phyloP scores from a whole-genome alignment of 2,888 invertebrate species.

The Aethes cnicana region DNA sequence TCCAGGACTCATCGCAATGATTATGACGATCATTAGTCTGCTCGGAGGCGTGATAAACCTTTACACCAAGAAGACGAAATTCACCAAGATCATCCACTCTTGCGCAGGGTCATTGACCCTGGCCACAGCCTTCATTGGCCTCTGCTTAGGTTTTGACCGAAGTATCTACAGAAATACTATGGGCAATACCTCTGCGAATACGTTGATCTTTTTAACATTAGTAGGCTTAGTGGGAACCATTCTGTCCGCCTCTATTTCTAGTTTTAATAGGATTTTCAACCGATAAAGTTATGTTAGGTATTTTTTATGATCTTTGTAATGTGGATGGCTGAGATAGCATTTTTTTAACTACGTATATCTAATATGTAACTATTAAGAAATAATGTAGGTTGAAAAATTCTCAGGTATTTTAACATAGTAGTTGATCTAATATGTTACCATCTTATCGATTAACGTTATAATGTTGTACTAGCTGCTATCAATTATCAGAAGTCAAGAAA shows the following conservation, averaged over 20 bases:
- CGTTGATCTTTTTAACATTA: conserved; percentile 46
- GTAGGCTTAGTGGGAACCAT: conserved; percentile 50
- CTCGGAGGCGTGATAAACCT: conserved; percentile 52
- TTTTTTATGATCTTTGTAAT: too few species aligned
- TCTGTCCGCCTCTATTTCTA: conserved; percentile 37
- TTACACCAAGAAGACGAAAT: conserved; percentile 32
- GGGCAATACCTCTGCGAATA: conserved; percentile 40
- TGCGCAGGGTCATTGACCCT: conserved; percentile 47
- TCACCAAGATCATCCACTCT: conserved; percentile 44
- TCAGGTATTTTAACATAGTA: too few species aligned
- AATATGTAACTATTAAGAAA: too few species aligned
- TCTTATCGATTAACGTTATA: too few species aligned
- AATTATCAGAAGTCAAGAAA: too few species aligned
- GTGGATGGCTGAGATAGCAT: too few species aligned
- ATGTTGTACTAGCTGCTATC: too few species aligned
- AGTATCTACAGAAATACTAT: conserved; percentile 29
- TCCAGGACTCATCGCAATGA: conserved; percentile 57
- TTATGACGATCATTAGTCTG: conserved; percentile 51
- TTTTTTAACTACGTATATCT: too few species aligned
- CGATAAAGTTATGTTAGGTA: background rate
- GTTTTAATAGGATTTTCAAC: conserved; percentile 32
- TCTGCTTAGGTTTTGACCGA: conserved; percentile 47
- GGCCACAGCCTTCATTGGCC: conserved; percentile 45
- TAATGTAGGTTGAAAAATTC: too few species aligned
- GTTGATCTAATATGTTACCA: too few species aligned